These are phyloP conservation scores for Esperia sulphurella DNA, from an alignment of 2,888 invertebrate species.

Conservation along the genomic window DNA sequence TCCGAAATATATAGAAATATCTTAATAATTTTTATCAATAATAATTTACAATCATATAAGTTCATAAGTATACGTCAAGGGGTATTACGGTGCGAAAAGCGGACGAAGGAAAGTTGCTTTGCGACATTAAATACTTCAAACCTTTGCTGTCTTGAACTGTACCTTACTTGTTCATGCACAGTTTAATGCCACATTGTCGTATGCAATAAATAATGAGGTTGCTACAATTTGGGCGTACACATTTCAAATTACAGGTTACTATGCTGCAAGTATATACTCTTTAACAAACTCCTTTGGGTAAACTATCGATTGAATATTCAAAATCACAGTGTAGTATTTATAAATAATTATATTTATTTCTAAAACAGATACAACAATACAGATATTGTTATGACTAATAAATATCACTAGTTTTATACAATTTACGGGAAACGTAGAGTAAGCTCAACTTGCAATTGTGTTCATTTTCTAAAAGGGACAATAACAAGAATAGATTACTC, in stretches of 20 bases:
- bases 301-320: neutral
- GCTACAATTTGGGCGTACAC: slow-evolving; percentile 28
- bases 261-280: no score
- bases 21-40: no score
- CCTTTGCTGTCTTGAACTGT: neutral
- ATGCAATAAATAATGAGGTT: slow-evolving; percentile 14
- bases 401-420: no score
- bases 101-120: no score
- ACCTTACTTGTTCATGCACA: slow-evolving; percentile 15
- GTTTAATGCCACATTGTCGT: neutral
- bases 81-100: no score
- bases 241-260: slow-evolving; percentile 23
- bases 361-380: neutral
- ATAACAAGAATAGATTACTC: no score
- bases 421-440: no score
- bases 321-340: neutral
- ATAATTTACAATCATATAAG: no score
- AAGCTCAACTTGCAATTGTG: no score
- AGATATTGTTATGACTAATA: neutral
- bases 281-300: neutral
- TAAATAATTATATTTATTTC: neutral
- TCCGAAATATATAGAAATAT: no score
- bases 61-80: no score
- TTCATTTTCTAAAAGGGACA: neutral
- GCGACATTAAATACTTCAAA: no score